Conservation (phyloP, 2,888 invertebrate genomes). For the Volucella zonaria region DNA sequence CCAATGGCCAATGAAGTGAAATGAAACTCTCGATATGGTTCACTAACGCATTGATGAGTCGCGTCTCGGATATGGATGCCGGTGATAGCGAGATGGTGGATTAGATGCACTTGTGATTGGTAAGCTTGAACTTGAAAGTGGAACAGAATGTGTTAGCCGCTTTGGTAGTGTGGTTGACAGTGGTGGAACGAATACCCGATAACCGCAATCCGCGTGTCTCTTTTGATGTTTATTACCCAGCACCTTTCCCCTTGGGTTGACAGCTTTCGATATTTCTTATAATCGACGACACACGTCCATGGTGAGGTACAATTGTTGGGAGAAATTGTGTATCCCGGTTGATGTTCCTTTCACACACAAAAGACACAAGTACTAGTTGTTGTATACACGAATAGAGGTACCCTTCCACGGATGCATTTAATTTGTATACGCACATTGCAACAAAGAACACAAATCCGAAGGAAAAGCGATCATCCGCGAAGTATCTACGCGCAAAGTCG, state of each 20-base stretch:
- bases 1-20: constrained; percentile 55
- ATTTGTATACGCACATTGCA: neutral
- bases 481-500: constrained; percentile 11
- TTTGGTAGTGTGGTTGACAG: neutral
- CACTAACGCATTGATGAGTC: constrained; percentile 19
- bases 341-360: constrained; percentile 55
- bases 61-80: neutral
- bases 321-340: constrained; percentile 42
- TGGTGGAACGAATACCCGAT: constrained; percentile 44
- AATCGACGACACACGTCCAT: constrained; percentile 18
- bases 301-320: constrained; percentile 33
- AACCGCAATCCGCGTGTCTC: constrained; percentile 57
- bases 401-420: constrained; percentile 23
- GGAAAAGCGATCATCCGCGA: neutral
- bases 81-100: constrained; percentile 5
- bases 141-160: constrained; percentile 53
- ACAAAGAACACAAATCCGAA: constrained; percentile 24
- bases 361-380: no score
- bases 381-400: no score
- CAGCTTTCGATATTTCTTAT: constrained; percentile 26
- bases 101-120: constrained; percentile 41
- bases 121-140: constrained; percentile 72
- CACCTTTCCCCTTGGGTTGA: neutral
- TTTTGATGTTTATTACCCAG: constrained; percentile 58
- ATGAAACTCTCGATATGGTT: constrained; percentile 29